Percentiles rank a stretch among this genome's conserved stretches.
phyloP scores from a whole-genome alignment of 2,113 vertebrate species.

The Polypterus bichir region DNA sequence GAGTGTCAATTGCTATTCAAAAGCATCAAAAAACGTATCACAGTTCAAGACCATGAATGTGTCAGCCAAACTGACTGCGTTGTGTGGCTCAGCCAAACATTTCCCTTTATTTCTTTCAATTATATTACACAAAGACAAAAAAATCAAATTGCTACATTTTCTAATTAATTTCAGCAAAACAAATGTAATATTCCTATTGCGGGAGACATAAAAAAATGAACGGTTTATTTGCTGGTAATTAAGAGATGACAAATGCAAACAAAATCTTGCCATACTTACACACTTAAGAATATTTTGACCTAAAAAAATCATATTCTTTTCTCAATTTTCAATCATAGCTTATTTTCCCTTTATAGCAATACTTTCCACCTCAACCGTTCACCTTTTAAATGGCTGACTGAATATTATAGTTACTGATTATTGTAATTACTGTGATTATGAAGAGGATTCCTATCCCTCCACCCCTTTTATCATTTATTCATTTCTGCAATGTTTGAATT shows the following conservation, averaged over 20 bases:
- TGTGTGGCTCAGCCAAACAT: neutral
- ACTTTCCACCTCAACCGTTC: too few relatives aligned
- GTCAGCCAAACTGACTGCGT: neutral
- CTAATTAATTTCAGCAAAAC: constrained; percentile 1
- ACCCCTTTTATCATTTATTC: too few relatives aligned
- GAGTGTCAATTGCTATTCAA: too few relatives aligned
- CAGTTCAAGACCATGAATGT: too few relatives aligned
- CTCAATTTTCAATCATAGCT: neutral
- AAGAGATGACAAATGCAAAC: neutral
- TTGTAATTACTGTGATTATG: too few relatives aligned
- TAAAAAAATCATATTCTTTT: neutral
- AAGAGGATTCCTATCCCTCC: too few relatives aligned
- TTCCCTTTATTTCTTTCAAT: neutral
- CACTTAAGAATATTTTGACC: neutral
- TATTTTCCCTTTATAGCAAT: neutral
- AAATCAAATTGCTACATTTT: neutral
- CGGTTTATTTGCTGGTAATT: neutral
- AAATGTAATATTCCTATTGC: neutral
- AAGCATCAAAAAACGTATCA: too few relatives aligned
- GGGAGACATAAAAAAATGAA: neutral
- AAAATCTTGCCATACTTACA: neutral
- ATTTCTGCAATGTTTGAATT: too few relatives aligned
- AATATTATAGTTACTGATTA: too few relatives aligned
- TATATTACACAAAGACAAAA: neutral
- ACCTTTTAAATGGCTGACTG: too few relatives aligned